Evolutionary conservation across 1,140 invertebrate species (phyloP), one percentile per base, ranked within the genome.

Genomic region (Brachionus angularis): DNA sequence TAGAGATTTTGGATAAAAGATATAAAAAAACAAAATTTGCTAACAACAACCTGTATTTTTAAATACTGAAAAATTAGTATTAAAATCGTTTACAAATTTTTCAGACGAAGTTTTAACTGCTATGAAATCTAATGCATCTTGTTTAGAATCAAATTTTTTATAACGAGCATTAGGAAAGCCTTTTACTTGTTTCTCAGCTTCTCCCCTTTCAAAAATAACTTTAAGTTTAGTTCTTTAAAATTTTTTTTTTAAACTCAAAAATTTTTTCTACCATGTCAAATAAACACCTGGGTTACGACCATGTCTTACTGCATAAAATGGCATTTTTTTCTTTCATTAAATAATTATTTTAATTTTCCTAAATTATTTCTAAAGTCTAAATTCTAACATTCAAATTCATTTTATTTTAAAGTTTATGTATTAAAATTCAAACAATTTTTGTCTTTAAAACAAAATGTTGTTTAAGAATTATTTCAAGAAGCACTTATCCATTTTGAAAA

Each of bases 111-210:
- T 39, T 47, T 64, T 64, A 18, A 16, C 36, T 1, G 36, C 23
- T 12, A 71, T 53, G 52, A 71, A 71, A 39, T 33, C 33, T 7
- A 42, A 14, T 5, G 67, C 67, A 3, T 52, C 46, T 10, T 18
- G 5, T 53, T 27, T 50, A 10, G 46, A 39, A 31, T 71, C 50
- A 55, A 71, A 71, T 46, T 71, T 71, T 71, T 71, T 71, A 23
- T 71, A 71, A 12, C 36, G 33, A 34, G 67, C 67, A 36, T 71
- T 50, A n/a, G 67, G 27, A 33, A 52, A 71, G 21, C 67, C 67
- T 39, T 39, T 52, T 8, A 71, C 67, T 42, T 71, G 47, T 25
- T 36, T 39, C 8, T 50, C 47, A 71, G 31, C 34, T 31, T 71
- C n/a, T 5, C 39, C 49, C 67, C 67, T 71, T 14, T 16, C 31